Evolutionary conservation across 1,140 invertebrate genomes (phyloP).

Genomic region (Drosophila parabipectinata): DNA sequence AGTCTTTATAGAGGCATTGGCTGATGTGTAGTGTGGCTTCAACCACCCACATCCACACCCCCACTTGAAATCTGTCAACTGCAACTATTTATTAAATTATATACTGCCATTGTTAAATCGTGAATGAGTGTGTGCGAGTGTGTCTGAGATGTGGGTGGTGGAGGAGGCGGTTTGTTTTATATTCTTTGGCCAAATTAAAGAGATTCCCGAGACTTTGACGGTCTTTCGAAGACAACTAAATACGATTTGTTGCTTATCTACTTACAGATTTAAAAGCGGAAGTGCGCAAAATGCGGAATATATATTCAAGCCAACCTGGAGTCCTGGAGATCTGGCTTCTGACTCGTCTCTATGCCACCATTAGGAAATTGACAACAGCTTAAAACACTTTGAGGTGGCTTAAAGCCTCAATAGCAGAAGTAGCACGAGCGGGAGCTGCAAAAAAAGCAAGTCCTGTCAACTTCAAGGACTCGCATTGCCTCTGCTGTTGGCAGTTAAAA

Average conservation of each 20-base stretch:
- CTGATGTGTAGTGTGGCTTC: constrained; percentile 34
- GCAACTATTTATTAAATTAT: constrained; percentile 83
- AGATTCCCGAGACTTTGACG: constrained; percentile 13
- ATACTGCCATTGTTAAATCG: constrained; percentile 73
- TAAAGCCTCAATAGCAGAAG: constrained; percentile 47
- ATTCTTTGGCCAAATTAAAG: constrained; percentile 44
- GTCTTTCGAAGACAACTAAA: constrained; percentile 43
- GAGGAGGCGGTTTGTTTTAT: constrained; percentile 1
- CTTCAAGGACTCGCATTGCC: constrained; percentile 51
- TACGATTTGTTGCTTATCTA: constrained; percentile 63
- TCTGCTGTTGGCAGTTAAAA: constrained; percentile 61
- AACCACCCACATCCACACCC: background rate
- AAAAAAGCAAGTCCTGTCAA: constrained; percentile 56
- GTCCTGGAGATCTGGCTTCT: background rate
- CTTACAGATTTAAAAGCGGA: constrained; percentile 54
- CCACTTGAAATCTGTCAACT: constrained; percentile 82
- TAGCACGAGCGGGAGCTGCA: background rate
- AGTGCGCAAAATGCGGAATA: constrained; percentile 6
- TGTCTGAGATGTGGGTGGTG: background rate
- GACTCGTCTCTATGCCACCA: constrained; percentile 38
- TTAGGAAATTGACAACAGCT: constrained; percentile 81
- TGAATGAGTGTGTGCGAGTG: constrained; percentile 35
- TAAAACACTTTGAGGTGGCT: constrained; percentile 74
- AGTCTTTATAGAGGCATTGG: constrained; percentile 49
- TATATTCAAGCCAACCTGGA: background rate